Evolutionary conservation across 2,888 invertebrate species (phyloP).

Genomic region (Ceratothoa steindachneri): DNA sequence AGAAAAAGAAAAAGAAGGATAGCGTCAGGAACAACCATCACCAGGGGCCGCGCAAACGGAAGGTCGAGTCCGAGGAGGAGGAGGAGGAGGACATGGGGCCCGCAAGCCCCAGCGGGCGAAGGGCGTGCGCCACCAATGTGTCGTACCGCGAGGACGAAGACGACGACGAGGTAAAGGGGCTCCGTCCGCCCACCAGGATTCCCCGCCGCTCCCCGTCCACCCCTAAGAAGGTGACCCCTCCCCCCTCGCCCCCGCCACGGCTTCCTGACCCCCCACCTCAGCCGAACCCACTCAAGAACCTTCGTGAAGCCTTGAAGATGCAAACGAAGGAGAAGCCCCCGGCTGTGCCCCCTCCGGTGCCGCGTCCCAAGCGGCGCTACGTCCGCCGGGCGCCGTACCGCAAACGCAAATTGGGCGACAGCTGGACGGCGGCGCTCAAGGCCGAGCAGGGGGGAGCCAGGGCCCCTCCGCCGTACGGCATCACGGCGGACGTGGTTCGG

Average conservation of each 20-base stretch:
- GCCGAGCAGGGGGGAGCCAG: constrained; percentile 27
- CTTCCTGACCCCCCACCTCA: not conserved
- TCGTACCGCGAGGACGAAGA: constrained; percentile 23
- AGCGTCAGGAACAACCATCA: constrained; percentile 1
- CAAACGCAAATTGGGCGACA: constrained; percentile 35
- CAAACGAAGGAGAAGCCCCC: not conserved
- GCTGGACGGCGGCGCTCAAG: constrained; percentile 45
- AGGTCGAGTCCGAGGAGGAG: not conserved
- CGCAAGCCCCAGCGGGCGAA: not conserved
- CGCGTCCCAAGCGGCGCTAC: constrained; percentile 15
- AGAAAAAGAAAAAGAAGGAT: constrained; percentile 19
- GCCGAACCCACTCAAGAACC: not conserved
- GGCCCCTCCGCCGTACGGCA: not conserved
- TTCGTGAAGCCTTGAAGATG: not conserved
- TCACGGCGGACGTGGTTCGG: constrained; percentile 19
- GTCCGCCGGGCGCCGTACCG: constrained; percentile 3
- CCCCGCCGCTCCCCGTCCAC: not conserved
- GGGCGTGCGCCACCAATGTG: constrained; percentile 9
- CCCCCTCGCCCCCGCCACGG: not conserved
- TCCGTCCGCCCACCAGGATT: not conserved
- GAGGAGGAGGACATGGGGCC: not conserved
- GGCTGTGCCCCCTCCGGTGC: not conserved
- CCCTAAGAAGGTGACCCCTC: not conserved
- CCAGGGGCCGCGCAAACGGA: constrained; percentile 14
- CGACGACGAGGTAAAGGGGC: not conserved